These are phyloP conservation scores for Lithophane ornitopus DNA, from an alignment of 2,888 invertebrate genomes.

Conservation along the genomic window DNA sequence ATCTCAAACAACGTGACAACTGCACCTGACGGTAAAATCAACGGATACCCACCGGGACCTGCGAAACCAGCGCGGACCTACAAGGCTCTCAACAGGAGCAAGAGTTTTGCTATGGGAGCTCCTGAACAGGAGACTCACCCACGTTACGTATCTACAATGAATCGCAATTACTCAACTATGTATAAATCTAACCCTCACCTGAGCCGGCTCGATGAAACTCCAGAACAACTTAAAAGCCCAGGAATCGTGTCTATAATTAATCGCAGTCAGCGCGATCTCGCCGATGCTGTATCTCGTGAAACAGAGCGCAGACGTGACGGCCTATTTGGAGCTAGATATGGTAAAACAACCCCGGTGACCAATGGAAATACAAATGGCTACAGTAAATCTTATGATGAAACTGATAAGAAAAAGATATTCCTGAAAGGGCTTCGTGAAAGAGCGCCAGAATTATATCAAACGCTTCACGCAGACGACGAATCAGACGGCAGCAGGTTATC, in stretches of 20 bases:
- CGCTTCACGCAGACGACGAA: constrained; percentile 92
- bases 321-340: constrained; percentile 90
- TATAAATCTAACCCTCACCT: constrained; percentile 95
- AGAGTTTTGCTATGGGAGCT: constrained; percentile 96
- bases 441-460: constrained; percentile 93
- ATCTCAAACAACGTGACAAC: constrained; percentile 89
- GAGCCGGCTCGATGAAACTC: constrained; percentile 92
- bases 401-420: constrained; percentile 92
- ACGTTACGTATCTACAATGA: constrained; percentile 87
- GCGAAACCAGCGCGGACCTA: constrained; percentile 95
- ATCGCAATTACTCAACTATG: constrained; percentile 90
- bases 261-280: constrained; percentile 95
- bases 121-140: constrained; percentile 88
- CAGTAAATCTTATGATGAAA: constrained; percentile 85
- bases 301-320: constrained; percentile 89
- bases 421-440: constrained; percentile 93
- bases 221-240: constrained; percentile 95
- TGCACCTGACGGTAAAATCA: constrained; percentile 82
- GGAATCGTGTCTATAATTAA: constrained; percentile 96
- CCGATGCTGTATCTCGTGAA: constrained; percentile 91
- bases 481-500: constrained; percentile 88
- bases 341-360: constrained; percentile 89
- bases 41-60: constrained; percentile 91
- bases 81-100: constrained; percentile 94
- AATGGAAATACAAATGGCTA: constrained; percentile 88